phyloP scores from a whole-genome alignment of 2,797 vertebrate genomes.

The Hyperoplus lanceolatus region DNA sequence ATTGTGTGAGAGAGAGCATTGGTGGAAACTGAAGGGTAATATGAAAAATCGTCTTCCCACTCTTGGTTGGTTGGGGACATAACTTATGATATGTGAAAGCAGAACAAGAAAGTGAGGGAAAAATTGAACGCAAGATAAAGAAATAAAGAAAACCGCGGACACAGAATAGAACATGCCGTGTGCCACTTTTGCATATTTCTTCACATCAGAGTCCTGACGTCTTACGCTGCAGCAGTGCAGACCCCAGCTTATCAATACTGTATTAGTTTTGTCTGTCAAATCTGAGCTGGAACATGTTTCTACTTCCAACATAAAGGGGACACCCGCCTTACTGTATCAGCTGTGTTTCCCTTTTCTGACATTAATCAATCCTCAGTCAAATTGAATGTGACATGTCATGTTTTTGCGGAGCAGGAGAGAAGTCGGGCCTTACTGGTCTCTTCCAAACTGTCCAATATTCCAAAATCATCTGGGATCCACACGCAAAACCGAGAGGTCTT shows the following conservation, averaged over 20 bases:
- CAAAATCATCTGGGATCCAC: too few relatives aligned
- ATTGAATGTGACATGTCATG: conserved; percentile 15
- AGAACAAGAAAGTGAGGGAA: not conserved
- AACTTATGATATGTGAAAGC: conserved; percentile 20
- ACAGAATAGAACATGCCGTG: conserved; percentile 15
- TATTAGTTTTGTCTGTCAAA: conserved; percentile 68
- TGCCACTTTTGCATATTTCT: conserved; percentile 63
- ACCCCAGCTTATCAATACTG: conserved; percentile 75
- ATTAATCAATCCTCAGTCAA: conserved; percentile 30
- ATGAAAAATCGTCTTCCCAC: conserved; percentile 28
- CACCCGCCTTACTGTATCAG: conserved; percentile 22
- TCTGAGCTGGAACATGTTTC: conserved; percentile 27
- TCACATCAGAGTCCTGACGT: conserved; percentile 26
- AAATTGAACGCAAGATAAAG: conserved; percentile 5
- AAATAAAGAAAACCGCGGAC: not conserved
- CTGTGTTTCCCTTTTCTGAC: conserved; percentile 36
- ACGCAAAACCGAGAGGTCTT: too few relatives aligned
- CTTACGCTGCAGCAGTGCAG: conserved; percentile 19
- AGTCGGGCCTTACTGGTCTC: not conserved
- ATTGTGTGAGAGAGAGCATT: conserved; percentile 51
- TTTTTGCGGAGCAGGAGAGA: not conserved
- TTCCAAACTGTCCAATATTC: too few relatives aligned
- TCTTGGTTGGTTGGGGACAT: conserved; percentile 37
- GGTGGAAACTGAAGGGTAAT: conserved; percentile 23
- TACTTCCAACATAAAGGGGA: conserved; percentile 37